Base-by-base conservation (phyloP, 2,113 vertebrate genomes). In the Ovis canadensis region DNA sequence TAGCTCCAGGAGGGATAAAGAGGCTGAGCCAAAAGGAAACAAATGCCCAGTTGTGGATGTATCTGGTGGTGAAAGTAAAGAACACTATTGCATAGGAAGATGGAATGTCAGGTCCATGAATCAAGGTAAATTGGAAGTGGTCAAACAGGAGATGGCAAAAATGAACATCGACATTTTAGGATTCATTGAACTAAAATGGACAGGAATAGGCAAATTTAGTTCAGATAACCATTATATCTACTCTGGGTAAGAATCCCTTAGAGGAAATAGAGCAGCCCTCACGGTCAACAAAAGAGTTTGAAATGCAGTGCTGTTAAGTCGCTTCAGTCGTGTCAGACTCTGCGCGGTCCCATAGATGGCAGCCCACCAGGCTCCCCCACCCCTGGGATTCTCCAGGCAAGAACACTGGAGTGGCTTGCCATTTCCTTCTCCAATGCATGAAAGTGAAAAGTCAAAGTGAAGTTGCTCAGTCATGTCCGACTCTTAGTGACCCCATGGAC, bases 301-400 rank as follows among this genome's bases (percentile, higher is more conserved):
- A 40, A 74, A 40, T 74, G 36, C 19, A 74, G 19, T 40, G 45
- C 7, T 45, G 43, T 2, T 45, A 45, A 45, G 45, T 45, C 45
- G 0, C 7, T 8, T 45, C 43, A 45, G 7, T 45, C 7, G 43
- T 45, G 43, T 7, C 43, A 0, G 0, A 45, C 43, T 45, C 43
- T 45, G 43, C 2, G 43, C 1, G 43, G 7, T 7, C 43, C 43
- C 43, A 45, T 7, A 45, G 43, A 45, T 1, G 43, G 43, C 43
- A 45, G 43, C 43, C 43, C 43, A 45, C 43, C 43, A 45, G 43
- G 43, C 43, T 43, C 43, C 43, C 43, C 6, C 43, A 7, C 7
- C 43, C 43, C 6, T 45, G 43, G 43, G 43, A 45, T 7, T 45
- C 43, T 45, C 43, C 43, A 45, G 43, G 43, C 43, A 45, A 45